A percentile compares a stretch with the other conserved stretches of the same genome.
Conservation (phyloP, 2,888 invertebrate genomes). For the Spatulosminthurus flaviceps region DNA sequence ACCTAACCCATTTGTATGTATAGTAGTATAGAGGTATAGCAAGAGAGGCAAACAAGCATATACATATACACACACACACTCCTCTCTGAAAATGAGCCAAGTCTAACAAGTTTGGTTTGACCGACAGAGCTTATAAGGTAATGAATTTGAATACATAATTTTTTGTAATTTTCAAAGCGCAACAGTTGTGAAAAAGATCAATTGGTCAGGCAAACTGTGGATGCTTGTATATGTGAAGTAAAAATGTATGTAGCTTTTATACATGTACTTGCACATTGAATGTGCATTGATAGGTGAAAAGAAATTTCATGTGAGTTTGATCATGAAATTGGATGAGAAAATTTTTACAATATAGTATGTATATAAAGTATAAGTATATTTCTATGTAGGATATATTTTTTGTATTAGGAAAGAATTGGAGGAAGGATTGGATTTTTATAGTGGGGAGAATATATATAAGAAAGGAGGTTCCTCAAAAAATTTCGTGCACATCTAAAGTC, state of each 20-base stretch:
- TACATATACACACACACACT: background rate
- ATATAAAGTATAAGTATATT: no score
- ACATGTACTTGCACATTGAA: no score
- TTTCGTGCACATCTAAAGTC: background rate
- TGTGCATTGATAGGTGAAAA: background rate
- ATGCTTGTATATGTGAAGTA: no score
- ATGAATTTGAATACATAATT: constrained; percentile 18
- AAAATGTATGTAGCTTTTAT: no score
- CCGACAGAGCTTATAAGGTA: constrained; percentile 42
- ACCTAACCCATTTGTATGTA: background rate
- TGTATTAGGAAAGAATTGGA: no score
- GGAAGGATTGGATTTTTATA: no score
- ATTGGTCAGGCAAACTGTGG: constrained; percentile 7
- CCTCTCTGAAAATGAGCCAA: constrained; percentile 45
- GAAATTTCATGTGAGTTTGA: background rate
- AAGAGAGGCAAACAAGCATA: no score
- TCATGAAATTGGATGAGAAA: background rate
- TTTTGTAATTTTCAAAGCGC: constrained; percentile 18
- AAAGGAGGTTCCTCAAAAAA: background rate
- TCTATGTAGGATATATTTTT: no score
- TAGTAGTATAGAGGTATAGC: no score
- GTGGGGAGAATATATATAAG: no score
- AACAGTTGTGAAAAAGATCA: constrained; percentile 1
- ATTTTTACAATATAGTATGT: background rate
- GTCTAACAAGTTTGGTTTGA: constrained; percentile 52